Evolutionary conservation across 2,113 vertebrate species (phyloP).

Genomic region (Psettodes erumei): DNA sequence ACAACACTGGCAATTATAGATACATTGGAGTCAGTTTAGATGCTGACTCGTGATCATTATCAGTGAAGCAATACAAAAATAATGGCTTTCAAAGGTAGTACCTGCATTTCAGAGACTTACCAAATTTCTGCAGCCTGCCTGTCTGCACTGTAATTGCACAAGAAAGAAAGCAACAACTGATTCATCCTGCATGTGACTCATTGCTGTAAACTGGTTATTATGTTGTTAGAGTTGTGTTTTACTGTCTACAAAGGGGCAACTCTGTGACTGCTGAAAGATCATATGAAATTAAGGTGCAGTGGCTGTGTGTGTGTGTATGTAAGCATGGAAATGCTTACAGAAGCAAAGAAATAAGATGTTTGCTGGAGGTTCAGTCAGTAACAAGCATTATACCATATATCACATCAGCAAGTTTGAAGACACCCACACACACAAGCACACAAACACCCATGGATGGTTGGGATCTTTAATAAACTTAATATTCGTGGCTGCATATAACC

Average conservation of each 20-base stretch:
- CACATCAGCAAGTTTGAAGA: too few species aligned
- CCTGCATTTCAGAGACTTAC: not conserved
- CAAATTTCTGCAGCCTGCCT: not conserved
- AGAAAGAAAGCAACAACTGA: constrained; percentile 1
- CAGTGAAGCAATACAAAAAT: not conserved
- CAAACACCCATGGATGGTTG: not conserved
- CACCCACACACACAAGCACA: too few species aligned
- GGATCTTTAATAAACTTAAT: not conserved
- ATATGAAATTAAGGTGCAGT: not conserved
- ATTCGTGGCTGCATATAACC: not conserved
- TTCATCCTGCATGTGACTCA: constrained; percentile 12
- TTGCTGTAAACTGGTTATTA: constrained; percentile 3
- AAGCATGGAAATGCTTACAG: too few species aligned
- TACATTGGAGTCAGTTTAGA: not conserved
- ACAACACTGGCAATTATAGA: not conserved
- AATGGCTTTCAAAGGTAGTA: not conserved
- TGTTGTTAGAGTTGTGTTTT: not conserved
- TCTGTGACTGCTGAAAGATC: not conserved
- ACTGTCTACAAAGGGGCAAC: not conserved
- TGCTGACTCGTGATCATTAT: not conserved
- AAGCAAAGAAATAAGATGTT: not conserved
- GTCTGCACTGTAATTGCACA: constrained; percentile 5
- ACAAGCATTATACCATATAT: not conserved
- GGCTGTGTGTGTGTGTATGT: not conserved
- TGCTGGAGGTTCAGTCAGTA: not conserved